Base-by-base conservation (phyloP, 2,797 vertebrate genomes). In the Brachyalestes nurse region DNA sequence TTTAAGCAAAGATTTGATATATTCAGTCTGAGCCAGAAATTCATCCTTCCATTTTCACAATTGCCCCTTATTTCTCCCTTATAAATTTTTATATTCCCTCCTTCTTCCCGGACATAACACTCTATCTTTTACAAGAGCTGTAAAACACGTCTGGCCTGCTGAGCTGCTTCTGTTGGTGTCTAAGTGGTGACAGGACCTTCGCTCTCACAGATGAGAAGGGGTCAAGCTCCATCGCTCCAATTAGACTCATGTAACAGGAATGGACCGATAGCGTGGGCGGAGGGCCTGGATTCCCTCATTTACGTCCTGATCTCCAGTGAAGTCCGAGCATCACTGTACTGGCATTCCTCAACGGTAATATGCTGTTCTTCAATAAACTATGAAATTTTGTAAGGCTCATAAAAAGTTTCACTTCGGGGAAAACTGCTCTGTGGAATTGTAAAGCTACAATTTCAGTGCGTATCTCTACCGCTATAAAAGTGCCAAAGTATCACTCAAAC, bases 401-500 rank as follows among this genome's bases (percentile, higher is more conserved):
- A 90, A 92, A 91, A 91, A 78, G 82, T 88, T 91, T 86, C 72
- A 86, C 78, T 84, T 86, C 81, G 69, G 88, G 84, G 84, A 78
- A 81, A 86, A 90, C 77, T 71, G 25, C 81, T 87, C 84, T 77
- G 80, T 78, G 83, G 89, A 90, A 90, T 79, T 88, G 90, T 94
- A 91, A 94, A 91, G 89, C 86, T 89, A 90, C 83, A 79, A 84
- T 93, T 92, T 92, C 89, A 85, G 79, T 85, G 81, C 79, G 86
- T 91, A 82, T 78, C 69, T 49, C 58, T 84, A 86, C 87, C 72
- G 83, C 75, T 76, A 80, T 93, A 91, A 92, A 94, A 90, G 79
- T 92, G 91, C 75, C 90, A 93, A 90, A 85, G 75, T 81, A 89
- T 94, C 89, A 90, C 81, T 92, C 90, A 92, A 76, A 90, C 80